Base-by-base conservation (phyloP, 2,888 invertebrate species). In the Strigamia transsilvanica region DNA sequence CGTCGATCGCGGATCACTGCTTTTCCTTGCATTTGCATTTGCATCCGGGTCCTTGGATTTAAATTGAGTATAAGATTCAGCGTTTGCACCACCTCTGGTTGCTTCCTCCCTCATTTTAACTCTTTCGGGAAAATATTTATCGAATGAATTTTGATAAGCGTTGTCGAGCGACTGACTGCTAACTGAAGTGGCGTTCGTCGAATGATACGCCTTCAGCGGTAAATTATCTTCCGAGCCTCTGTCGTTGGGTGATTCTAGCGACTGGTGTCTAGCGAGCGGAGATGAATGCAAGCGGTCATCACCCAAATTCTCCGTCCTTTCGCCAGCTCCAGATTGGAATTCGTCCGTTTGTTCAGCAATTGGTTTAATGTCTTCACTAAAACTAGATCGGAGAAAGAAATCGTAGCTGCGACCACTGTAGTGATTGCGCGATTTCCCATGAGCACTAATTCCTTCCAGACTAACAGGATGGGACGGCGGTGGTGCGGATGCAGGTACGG, bases 331-430 rank as follows among this genome's bases (percentile, higher is more conserved):
- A 12, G 91, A 91, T 86, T 92, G 92, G 89, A 92, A 93, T 87
- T 94, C 94, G 86, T 94, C 94, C 0, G 93, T 92, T 87, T 94
- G 94, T 88, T 95, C 95, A 0, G 93, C 94, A 85, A 95, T 94
- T 4, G 95, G 94, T 87, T 94, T 94, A 0, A 94, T 92, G 83
- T 93, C 93, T 88, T 94, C 93, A 1, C 93, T 93, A 15, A 93
- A 93, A 83, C 84, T 83, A 21, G 85, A 84, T 34, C 85, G 83
- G 21, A 84, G 82, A 21, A 83, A 66, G 80, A 84, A 84, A 78
- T 84, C 84, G n/a, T 82, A 80, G 81, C 80, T 83, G 46, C 83
- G 80, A 18, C 83, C 83, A 61, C 80, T 21, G 27, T 23, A 78
- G 12, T 61, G 38, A 51, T 27, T 78, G 79, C 56, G 56, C 13